Evolutionary conservation across 2,113 vertebrate species (phyloP).

Genomic region (Trochalopteron elliotii): DNA sequence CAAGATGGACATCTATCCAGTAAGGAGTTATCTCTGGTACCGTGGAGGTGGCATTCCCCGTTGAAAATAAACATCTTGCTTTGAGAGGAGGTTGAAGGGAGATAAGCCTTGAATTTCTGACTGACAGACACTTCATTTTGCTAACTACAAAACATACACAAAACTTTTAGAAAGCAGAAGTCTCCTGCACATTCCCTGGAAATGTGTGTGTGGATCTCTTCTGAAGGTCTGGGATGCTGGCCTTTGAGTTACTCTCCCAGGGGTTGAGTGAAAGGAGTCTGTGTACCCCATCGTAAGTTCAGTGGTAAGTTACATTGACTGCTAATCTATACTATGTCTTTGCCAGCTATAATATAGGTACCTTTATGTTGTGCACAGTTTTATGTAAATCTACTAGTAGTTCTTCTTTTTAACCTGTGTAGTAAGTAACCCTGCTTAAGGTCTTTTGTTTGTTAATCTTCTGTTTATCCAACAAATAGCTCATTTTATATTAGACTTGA

Average conservation of each 20-base stretch:
- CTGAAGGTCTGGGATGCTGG: background rate
- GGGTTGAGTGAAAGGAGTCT: background rate
- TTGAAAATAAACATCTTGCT: background rate
- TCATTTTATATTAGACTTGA: background rate
- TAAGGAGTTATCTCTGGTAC: background rate
- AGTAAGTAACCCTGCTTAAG: background rate
- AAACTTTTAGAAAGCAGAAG: background rate
- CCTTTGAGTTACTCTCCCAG: background rate
- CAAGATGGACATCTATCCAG: background rate
- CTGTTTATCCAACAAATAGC: background rate
- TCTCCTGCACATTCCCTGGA: background rate
- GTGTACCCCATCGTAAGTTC: accelerated
- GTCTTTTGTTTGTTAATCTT: background rate
- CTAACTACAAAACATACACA: background rate
- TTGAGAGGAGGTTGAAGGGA: background rate
- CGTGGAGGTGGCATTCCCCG: background rate
- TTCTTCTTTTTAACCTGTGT: background rate
- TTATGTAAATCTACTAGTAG: background rate
- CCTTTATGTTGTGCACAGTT: background rate
- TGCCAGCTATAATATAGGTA: background rate
- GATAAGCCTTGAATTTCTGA: background rate
- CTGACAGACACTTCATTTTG: no score
- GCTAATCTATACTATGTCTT: no score
- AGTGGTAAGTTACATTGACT: background rate
- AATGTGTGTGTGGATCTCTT: background rate